Percentiles rank a stretch among this genome's conserved stretches.
Conservation (phyloP, 2,797 vertebrate genomes). For the Crypturellus tataupa region DNA sequence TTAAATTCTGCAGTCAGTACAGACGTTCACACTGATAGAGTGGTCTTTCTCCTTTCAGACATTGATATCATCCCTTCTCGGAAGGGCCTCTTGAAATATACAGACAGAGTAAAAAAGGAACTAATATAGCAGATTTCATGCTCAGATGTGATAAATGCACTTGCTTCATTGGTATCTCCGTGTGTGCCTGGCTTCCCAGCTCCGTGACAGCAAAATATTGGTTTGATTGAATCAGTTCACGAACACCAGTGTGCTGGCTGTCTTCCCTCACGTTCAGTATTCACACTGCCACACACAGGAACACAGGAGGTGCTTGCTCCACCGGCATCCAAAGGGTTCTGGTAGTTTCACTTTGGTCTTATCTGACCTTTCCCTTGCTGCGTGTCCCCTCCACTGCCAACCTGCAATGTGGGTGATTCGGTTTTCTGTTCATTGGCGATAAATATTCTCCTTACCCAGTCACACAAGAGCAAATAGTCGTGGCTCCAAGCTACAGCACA, state of each 20-base stretch:
- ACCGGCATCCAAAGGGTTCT: not conserved
- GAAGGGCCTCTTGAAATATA: not conserved
- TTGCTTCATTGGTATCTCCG: not conserved
- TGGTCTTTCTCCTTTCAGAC: not conserved
- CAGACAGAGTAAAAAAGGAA: not conserved
- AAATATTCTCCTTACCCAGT: not conserved
- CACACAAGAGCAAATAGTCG: fast-evolving
- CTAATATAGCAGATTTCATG: not conserved
- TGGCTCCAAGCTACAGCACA: not conserved
- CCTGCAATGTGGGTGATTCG: too few relatives aligned
- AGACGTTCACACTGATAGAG: not conserved
- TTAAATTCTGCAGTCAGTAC: slow-evolving; percentile 19
- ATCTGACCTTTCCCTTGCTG: not conserved
- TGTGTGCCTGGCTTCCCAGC: fast-evolving
- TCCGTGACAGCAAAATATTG: not conserved
- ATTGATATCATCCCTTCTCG: not conserved
- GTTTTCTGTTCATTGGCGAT: not conserved
- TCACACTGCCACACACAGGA: not conserved
- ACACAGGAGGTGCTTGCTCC: not conserved
- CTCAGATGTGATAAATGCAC: not conserved
- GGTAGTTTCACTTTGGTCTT: not conserved
- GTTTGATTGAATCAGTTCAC: not conserved
- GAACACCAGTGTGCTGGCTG: not conserved
- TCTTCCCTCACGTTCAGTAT: not conserved
- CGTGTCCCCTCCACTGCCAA: not conserved